phyloP scores from a whole-genome alignment of 2,888 invertebrate species.

The Tiphia femorata region DNA sequence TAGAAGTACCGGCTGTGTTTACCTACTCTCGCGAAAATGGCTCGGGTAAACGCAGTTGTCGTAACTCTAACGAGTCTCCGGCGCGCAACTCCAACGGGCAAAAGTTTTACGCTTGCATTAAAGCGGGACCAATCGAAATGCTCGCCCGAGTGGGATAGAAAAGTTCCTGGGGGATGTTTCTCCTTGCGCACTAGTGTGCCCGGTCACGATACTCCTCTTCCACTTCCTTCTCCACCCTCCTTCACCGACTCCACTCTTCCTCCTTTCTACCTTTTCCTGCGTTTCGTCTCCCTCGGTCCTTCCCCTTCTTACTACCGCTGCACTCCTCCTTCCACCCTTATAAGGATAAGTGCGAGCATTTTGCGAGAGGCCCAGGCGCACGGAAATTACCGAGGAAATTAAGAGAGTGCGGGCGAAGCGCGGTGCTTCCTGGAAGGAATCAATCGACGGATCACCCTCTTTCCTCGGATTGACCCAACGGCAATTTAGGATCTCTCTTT shows the following conservation, averaged over 20 bases:
- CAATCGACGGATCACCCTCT: constrained; percentile 53
- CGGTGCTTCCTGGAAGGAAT: constrained; percentile 59
- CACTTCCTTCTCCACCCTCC: not conserved
- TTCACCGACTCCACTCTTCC: not conserved
- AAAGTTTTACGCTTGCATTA: no score
- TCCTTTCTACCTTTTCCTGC: not conserved
- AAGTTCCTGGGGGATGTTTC: not conserved
- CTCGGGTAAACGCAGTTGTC: no score
- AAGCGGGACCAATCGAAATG: no score
- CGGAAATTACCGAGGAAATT: constrained; percentile 55
- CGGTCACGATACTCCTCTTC: not conserved
- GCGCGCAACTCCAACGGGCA: no score
- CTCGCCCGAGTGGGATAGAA: no score
- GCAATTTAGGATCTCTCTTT: constrained; percentile 51
- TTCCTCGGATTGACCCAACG: constrained; percentile 46
- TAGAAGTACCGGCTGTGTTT: no score
- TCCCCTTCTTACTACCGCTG: no score
- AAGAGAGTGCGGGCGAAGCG: constrained; percentile 51
- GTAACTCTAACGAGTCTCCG: no score
- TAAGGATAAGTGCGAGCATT: constrained; percentile 26
- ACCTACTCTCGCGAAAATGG: no score
- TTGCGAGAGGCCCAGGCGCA: constrained; percentile 33
- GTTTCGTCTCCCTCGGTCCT: not conserved
- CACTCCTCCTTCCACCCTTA: not conserved
- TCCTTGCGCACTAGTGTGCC: constrained; percentile 4